A percentile compares a stretch with the other conserved stretches of the same genome.
Conservation (phyloP, 1,140 invertebrate species). For the Triops longicaudatus region DNA sequence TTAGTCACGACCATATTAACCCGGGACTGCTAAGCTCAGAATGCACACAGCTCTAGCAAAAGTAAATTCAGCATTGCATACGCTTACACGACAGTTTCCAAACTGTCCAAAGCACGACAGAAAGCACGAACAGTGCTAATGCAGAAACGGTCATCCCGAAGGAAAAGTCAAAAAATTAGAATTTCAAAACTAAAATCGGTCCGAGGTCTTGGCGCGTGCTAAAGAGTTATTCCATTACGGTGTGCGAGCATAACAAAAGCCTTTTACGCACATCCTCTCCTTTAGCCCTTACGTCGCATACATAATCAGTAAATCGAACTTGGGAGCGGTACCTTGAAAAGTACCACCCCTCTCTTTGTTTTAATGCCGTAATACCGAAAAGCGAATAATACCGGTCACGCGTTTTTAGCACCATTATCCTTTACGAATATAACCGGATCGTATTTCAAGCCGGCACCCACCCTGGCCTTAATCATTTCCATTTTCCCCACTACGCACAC, state of each 20-base stretch:
- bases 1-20: not conserved
- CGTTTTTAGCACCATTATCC: conserved; percentile 7
- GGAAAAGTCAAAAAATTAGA: not conserved
- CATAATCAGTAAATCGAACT: not conserved
- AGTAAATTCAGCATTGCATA: not conserved
- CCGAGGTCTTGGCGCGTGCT: not conserved
- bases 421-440: not conserved
- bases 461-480: not conserved
- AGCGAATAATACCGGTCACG: conserved; percentile 10
- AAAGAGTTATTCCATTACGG: not conserved
- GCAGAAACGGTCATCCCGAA: too few species aligned
- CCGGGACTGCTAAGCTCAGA: not conserved
- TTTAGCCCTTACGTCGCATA: not conserved
- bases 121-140: too few species aligned
- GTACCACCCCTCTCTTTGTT: not conserved
- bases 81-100: too few species aligned
- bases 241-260: not conserved
- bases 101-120: too few species aligned
- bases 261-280: not conserved
- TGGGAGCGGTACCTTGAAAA: not conserved
- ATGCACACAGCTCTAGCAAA: not conserved
- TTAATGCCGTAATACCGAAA: not conserved
- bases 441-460: not conserved
- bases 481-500: not conserved
- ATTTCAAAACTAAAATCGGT: not conserved